phyloP scores from a whole-genome alignment of 2,797 vertebrate genomes.

The Bradypodion ventrale region DNA sequence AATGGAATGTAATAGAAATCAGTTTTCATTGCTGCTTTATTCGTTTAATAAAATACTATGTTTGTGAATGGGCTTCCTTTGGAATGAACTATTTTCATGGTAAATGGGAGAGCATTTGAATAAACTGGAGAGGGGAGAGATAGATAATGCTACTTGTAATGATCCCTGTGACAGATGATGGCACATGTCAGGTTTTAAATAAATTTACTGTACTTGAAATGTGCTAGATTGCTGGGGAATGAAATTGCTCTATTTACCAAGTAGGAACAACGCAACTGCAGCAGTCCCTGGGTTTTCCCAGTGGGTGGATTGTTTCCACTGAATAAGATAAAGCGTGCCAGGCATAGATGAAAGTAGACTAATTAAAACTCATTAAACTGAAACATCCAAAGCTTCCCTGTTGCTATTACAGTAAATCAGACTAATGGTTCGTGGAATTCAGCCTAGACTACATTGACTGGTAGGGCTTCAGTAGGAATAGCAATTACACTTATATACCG shows the following conservation, averaged over 20 bases:
- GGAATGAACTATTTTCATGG: slow-evolving; percentile 16
- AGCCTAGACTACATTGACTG: background rate
- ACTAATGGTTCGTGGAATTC: background rate
- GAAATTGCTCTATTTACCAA: background rate
- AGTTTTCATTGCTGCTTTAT: slow-evolving; percentile 14
- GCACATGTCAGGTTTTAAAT: background rate
- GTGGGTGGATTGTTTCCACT: background rate
- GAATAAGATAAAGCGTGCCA: background rate
- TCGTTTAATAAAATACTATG: background rate
- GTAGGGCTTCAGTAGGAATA: background rate
- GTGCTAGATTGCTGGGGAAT: background rate
- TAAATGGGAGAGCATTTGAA: slow-evolving; percentile 15
- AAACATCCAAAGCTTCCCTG: background rate
- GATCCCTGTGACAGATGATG: background rate
- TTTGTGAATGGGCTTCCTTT: background rate
- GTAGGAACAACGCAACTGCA: accelerated
- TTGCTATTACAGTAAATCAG: background rate
- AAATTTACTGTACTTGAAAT: slow-evolving; percentile 5
- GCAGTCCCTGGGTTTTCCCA: background rate
- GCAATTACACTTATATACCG: no score
- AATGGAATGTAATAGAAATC: slow-evolving; percentile 12
- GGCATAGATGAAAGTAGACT: accelerated
- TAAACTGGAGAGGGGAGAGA: slow-evolving; percentile 16
- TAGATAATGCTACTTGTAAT: background rate
- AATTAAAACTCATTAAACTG: background rate